Evolutionary conservation across 2,113 vertebrate genomes (phyloP), one percentile per base, ranked within the genome.

Genomic region (Rhinichthys klamathensis): DNA sequence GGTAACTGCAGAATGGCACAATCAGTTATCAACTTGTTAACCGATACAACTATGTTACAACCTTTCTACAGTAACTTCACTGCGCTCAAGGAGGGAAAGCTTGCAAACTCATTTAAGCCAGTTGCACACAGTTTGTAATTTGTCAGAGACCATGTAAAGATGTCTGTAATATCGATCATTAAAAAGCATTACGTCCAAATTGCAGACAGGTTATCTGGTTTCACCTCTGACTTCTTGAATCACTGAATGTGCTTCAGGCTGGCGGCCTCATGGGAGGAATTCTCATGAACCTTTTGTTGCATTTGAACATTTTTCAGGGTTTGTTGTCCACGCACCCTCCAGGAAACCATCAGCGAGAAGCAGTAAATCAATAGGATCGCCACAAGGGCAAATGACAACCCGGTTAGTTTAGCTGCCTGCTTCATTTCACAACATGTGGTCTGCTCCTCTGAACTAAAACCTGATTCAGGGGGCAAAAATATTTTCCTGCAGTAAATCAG

Each of bases 291-390:
- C 83, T 91, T 90, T 91, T 88, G 87, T 90, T 92, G 91, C 90
- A 86, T 86, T 88, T 89, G 90, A 87, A 87, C 84, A 60, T 89
- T 89, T 89, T 87, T 84, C 69, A 85, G 90, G 83, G 88, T 89
- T 90, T 27, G 35, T 90, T 83, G 90, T 91, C 88, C 93, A 90
- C 89, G 92, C 91, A 86, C 92, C 91, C 92, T 91, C 91, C 91
- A 92, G 93, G 92, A 94, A 91, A 91, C 89, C 87, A 92, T 87
- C 88, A 89, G 91, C 90, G 90, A 89, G 90, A 88, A 91, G 90
- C 93, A 94, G 92, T 93, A 95, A 95, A 95, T 95, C 94, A 95
- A 95, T 94, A 92, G 90, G 88, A 90, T 92, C 87, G 89, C 92
- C 84, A 90, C 89, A 93, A 93, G 93, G 94, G 92, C 90, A 94